These are phyloP conservation scores for Drosophila mauritiana DNA, from an alignment of 1,140 invertebrate genomes.

Conservation along the genomic window DNA sequence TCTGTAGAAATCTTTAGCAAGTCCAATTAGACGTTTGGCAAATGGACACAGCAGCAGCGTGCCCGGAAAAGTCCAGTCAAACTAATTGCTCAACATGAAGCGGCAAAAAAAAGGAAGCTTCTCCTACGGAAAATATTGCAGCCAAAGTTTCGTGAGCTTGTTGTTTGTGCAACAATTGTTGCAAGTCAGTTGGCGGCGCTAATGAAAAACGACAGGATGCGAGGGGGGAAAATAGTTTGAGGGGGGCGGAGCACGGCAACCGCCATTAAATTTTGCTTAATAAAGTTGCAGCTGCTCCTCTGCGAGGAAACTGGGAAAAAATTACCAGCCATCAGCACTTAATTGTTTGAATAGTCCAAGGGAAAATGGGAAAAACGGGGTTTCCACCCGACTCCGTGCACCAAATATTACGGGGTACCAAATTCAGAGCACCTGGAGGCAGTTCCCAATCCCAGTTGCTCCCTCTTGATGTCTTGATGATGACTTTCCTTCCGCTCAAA, in stretches of 20 bases:
- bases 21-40: constrained; percentile 81
- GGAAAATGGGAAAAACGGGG: neutral
- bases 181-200: constrained; percentile 78
- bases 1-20: constrained; percentile 82
- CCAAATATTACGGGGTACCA: constrained; percentile 1
- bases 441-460: constrained; percentile 25
- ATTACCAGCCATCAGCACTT: constrained; percentile 78
- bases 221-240: neutral
- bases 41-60: constrained; percentile 64
- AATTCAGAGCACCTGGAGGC: constrained; percentile 34
- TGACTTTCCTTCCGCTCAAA: constrained; percentile 62
- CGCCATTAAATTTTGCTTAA: constrained; percentile 81
- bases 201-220: constrained; percentile 74
- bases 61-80: constrained; percentile 43
- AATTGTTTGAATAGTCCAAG: constrained; percentile 64
- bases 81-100: constrained; percentile 81
- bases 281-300: constrained; percentile 77
- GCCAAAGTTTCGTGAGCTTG: constrained; percentile 53
- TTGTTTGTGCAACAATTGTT: constrained; percentile 76
- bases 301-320: constrained; percentile 49
- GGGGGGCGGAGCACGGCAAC: constrained; percentile 11
- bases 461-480: constrained; percentile 57
- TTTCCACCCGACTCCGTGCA: constrained; percentile 4
- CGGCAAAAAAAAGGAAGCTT: constrained; percentile 55
- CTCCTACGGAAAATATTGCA: constrained; percentile 63